Conservation (phyloP, 1,140 invertebrate genomes). For the Caenorhabditis latens region DNA sequence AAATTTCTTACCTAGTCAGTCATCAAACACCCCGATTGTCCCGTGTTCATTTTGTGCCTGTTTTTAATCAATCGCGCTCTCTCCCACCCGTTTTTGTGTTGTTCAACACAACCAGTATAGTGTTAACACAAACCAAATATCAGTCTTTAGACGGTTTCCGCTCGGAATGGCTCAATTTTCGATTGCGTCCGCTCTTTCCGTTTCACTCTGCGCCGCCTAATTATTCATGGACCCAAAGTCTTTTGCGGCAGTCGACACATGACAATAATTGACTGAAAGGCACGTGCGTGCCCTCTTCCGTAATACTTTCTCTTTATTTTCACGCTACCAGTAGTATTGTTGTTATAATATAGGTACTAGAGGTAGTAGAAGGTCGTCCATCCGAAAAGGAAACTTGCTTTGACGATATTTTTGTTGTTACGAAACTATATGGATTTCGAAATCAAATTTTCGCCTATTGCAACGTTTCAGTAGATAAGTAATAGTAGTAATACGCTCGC, state of each 20-base stretch:
- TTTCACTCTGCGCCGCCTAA: slow-evolving; percentile 6
- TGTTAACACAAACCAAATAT: neutral
- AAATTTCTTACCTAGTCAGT: neutral
- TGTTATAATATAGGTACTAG: slow-evolving; percentile 45
- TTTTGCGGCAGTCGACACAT: neutral
- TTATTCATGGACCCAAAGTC: slow-evolving; percentile 48
- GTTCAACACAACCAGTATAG: neutral
- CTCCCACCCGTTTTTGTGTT: neutral
- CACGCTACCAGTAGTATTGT: neutral
- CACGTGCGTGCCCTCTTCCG: neutral
- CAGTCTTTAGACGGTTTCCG: neutral
- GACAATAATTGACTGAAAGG: slow-evolving; percentile 47
- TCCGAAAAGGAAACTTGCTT: slow-evolving; percentile 39
- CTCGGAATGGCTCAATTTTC: slow-evolving; percentile 47
- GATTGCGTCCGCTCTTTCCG: neutral
- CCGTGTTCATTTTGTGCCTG: slow-evolving; percentile 22
- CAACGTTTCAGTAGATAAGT: slow-evolving; percentile 5
- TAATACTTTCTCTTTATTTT: neutral
- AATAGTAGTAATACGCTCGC: slow-evolving; percentile 23
- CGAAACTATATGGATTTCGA: slow-evolving; percentile 6
- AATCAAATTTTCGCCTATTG: neutral
- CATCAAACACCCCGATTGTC: slow-evolving; percentile 8
- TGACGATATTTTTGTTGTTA: slow-evolving; percentile 3
- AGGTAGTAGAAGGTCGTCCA: slow-evolving; percentile 18
- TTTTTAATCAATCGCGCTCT: slow-evolving; percentile 2